Base-by-base conservation (phyloP, 2,888 invertebrate genomes). In the Physocephala rufipes region DNA sequence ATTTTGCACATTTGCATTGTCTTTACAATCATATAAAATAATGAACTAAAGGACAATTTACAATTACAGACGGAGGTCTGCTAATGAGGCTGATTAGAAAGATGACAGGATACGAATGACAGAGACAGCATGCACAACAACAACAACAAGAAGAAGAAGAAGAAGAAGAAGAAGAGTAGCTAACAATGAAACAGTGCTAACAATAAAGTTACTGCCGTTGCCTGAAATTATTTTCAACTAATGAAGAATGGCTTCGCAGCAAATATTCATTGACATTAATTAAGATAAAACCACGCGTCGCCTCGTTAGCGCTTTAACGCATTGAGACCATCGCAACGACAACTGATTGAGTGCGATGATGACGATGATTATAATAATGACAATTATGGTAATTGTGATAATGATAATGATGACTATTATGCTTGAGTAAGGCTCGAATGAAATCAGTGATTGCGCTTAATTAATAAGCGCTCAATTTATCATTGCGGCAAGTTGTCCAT, bases 391-490 rank as follows among this genome's bases (percentile, higher is more conserved):
- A 15, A 15, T 1, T 12, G 1, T 47, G 47, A 15, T 47, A 1
- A 16, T 47, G 47, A 15, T 12, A 19, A 19, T 51, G 16, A 51
- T 51, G 51, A 5, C n/a, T 28, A 16, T 9, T 12, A 1, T 26
- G 28, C 24, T 59, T 28, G 19, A 19, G 19, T 1, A n/a, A 13
- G 30, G n/a, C 19, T 4, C 12, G 4, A 47, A 21, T 43, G 47
- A 28, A 58, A 5, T 1, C 28, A 55, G 21, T 15, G 58, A 26
- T 65, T 65, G 51, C 65, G 53, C 28, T 53, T 53, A 65, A 65
- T 65, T 65, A 53, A 49, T 65, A 30, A 3, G 49, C 51, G 30
- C 65, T 65, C 65, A 53, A 65, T 65, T 65, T 53, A 53, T 51
- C 30, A 65, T 43, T 62, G 62, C 45, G 45, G 45, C 15, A 62